A percentile compares a stretch with the other conserved stretches of the same genome.
These are phyloP conservation scores for Gryllus bimaculatus DNA, from an alignment of 1,140 invertebrate species.

Conservation along the genomic window DNA sequence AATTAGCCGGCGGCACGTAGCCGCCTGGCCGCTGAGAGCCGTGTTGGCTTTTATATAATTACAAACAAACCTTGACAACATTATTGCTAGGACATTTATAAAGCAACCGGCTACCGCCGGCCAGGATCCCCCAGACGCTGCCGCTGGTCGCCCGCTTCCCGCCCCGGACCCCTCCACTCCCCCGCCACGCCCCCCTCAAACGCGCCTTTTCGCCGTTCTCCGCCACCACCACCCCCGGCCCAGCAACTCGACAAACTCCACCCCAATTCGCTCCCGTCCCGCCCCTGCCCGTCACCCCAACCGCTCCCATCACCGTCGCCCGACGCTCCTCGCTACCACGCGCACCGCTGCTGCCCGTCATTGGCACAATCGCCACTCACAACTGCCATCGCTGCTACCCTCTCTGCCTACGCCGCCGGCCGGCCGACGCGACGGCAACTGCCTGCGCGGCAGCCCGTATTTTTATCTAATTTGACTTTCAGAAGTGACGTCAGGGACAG, in stretches of 20 bases:
- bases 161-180: background rate
- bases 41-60: background rate
- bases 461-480: conserved; percentile 1
- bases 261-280: background rate
- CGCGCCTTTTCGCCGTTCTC: too few relatives aligned
- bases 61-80: conserved; percentile 1
- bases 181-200: too few relatives aligned
- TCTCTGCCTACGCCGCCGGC: too few relatives aligned
- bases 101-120: background rate
- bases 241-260: too few relatives aligned
- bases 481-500: background rate
- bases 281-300: background rate
- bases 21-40: too few relatives aligned
- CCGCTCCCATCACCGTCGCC: too few relatives aligned
- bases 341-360: too few relatives aligned
- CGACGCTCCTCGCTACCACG: too few relatives aligned
- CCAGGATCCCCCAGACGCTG: background rate
- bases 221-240: too few relatives aligned
- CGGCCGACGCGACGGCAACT: background rate
- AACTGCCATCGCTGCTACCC: too few relatives aligned
- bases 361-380: too few relatives aligned
- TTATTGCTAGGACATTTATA: conserved; percentile 5
- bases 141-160: too few relatives aligned
- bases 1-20: background rate
- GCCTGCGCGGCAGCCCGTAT: background rate